phyloP scores from a whole-genome alignment of 2,888 invertebrate genomes.

The Leucozona laternaria region DNA sequence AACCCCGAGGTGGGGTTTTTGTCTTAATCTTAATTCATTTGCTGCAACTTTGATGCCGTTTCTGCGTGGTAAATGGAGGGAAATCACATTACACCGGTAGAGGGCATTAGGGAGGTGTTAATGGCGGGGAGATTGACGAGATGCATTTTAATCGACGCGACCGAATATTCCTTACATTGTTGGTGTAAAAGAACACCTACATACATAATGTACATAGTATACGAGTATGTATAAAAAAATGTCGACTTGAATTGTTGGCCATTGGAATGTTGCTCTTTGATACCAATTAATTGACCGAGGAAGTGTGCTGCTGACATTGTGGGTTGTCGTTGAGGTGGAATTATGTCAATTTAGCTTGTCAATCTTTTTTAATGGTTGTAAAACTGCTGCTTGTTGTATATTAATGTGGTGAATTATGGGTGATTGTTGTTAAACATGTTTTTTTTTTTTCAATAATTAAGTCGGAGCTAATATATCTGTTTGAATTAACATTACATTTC shows the following conservation, averaged over 20 bases:
- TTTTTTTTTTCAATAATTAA: conserved; percentile 6
- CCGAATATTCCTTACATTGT: conserved; percentile 13
- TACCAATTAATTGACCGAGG: conserved; percentile 53
- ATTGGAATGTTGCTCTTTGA: conserved; percentile 50
- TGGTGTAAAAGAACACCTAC: not conserved
- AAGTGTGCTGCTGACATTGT: conserved; percentile 43
- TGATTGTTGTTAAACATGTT: conserved; percentile 20
- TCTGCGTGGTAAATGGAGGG: conserved; percentile 20
- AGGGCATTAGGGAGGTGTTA: conserved; percentile 69
- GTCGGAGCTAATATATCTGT: not conserved
- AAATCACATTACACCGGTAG: conserved; percentile 52
- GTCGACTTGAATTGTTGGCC: conserved; percentile 52
- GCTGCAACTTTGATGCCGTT: conserved; percentile 59
- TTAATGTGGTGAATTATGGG: conserved; percentile 31
- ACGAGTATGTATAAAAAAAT: not conserved
- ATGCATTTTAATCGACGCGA: conserved; percentile 45
- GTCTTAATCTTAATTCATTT: conserved; percentile 73
- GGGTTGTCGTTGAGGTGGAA: conserved; percentile 20
- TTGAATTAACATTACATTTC: not conserved
- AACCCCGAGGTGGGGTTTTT: conserved; percentile 57
- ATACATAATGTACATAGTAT: not conserved
- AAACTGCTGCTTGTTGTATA: conserved; percentile 21
- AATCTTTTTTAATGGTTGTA: conserved; percentile 27
- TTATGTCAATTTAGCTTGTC: conserved; percentile 45
- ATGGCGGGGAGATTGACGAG: conserved; percentile 51